phyloP scores from a whole-genome alignment of 2,797 vertebrate genomes.

The Acanthopagrus latus region DNA sequence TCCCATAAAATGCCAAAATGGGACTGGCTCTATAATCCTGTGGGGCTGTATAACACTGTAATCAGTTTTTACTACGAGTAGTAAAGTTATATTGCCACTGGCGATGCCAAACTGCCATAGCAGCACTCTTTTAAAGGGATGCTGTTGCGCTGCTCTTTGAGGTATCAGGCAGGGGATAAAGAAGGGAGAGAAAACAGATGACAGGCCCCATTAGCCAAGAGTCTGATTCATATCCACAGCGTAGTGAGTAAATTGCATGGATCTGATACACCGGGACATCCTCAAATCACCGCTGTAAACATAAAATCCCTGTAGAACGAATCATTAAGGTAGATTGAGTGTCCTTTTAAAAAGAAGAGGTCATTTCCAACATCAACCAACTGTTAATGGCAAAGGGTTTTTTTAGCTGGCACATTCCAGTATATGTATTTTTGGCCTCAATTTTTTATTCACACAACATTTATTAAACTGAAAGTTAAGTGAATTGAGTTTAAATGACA shows the following conservation, averaged over 20 bases:
- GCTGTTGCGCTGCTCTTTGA: slow-evolving; percentile 32
- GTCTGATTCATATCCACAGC: slow-evolving; percentile 54
- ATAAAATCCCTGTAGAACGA: slow-evolving; percentile 19
- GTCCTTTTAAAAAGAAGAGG: slow-evolving; percentile 11
- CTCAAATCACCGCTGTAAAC: slow-evolving; percentile 26
- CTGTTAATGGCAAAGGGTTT: neutral
- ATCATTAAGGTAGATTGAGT: slow-evolving; percentile 13
- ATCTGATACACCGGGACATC: slow-evolving; percentile 34
- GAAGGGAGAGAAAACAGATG: slow-evolving; percentile 42
- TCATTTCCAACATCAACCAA: slow-evolving; percentile 4
- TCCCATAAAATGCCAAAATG: slow-evolving; percentile 58
- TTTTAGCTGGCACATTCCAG: neutral
- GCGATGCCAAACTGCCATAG: slow-evolving; percentile 61
- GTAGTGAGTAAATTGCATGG: slow-evolving; percentile 30
- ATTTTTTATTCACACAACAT: neutral
- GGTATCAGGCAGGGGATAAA: slow-evolving; percentile 44
- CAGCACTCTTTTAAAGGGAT: slow-evolving; percentile 59
- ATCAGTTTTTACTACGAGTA: slow-evolving; percentile 72
- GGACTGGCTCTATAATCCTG: slow-evolving; percentile 48
- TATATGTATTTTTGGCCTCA: too few species aligned
- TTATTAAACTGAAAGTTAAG: neutral
- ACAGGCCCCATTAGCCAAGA: slow-evolving; percentile 56
- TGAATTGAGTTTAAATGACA: neutral
- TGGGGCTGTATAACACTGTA: slow-evolving; percentile 58
- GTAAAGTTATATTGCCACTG: slow-evolving; percentile 66